Conservation (phyloP, 1,140 invertebrate genomes). For the Pachypsylla venusta region DNA sequence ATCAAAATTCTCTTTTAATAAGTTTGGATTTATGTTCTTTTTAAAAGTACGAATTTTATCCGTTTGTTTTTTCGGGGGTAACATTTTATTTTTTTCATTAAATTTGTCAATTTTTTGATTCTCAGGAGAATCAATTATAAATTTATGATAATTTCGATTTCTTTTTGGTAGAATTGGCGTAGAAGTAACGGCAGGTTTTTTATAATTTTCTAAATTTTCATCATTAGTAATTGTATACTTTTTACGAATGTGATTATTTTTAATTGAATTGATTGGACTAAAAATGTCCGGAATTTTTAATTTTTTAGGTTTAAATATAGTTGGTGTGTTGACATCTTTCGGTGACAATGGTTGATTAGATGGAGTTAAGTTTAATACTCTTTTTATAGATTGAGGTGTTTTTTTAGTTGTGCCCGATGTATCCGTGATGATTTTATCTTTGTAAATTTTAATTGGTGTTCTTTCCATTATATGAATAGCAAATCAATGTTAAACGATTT, state of each 20-base stretch:
- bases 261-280: background rate
- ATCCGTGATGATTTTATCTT: no score
- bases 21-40: background rate
- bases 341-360: background rate
- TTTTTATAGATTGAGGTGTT: conserved; percentile 3
- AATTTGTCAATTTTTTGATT: background rate
- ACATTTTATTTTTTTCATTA: background rate
- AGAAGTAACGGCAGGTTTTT: background rate
- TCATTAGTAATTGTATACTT: background rate
- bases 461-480: no score
- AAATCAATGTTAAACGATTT: no score
- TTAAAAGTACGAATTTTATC: background rate
- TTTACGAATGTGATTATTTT: background rate
- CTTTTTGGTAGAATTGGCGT: conserved; percentile 2
- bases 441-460: background rate
- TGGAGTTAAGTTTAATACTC: background rate
- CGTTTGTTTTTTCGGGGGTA: background rate
- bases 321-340: conserved; percentile 2
- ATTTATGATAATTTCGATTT: background rate
- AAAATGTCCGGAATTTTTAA: background rate
- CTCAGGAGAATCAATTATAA: background rate
- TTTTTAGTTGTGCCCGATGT: background rate
- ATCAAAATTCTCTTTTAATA: background rate
- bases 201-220: background rate
- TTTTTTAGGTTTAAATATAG: conserved; percentile 3